Conservation (phyloP, 1,140 invertebrate species). For the Ceratitis capitata region DNA sequence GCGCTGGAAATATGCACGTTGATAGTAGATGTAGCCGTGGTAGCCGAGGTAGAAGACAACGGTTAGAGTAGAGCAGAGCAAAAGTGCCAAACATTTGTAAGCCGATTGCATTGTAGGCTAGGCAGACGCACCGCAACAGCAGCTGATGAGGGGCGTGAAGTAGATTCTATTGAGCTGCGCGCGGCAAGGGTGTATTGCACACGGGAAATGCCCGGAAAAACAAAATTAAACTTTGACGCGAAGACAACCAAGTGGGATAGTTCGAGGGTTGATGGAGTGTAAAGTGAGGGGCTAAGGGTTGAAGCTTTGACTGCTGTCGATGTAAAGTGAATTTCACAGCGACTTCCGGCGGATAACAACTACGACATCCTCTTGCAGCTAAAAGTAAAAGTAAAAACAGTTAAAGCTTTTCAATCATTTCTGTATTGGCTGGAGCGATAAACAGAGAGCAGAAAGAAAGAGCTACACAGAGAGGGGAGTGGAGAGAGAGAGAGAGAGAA, state of each 20-base stretch:
- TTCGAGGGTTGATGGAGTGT: neutral
- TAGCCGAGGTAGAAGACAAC: neutral
- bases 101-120: neutral
- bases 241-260: neutral
- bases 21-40: neutral
- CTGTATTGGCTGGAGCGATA: neutral
- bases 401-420: neutral
- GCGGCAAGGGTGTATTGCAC: neutral
- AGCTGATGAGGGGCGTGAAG: neutral
- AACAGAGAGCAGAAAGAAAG: too few relatives aligned
- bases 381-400: neutral
- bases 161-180: neutral
- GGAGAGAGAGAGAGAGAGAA: neutral
- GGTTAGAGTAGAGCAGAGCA: neutral
- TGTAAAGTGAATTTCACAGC: slow-evolving; percentile 43
- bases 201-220: slow-evolving; percentile 33
- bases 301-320: neutral
- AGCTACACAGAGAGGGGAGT: neutral
- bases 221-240: slow-evolving; percentile 40
- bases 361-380: slow-evolving; percentile 39
- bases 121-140: neutral
- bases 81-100: neutral
- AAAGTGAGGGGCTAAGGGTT: neutral
- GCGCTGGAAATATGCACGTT: neutral
- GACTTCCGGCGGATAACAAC: slow-evolving; percentile 44